Evolutionary conservation across 2,888 invertebrate genomes (phyloP), one percentile per base, ranked within the genome.

Genomic region (Stegophylla sp.): DNA sequence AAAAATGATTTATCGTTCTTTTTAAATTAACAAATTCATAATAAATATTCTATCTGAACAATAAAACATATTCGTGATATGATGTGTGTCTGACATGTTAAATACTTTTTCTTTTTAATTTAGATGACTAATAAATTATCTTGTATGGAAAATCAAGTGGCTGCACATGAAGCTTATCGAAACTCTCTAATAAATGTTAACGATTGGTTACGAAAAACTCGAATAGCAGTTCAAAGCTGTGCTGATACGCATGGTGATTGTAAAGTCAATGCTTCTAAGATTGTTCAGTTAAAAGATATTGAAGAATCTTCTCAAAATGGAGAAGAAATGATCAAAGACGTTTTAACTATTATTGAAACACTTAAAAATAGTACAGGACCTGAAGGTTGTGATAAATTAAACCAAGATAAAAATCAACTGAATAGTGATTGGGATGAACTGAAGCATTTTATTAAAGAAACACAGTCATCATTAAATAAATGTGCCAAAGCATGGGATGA

Each of bases 211-310:
- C 89, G 94, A 43, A 92, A 91, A 85, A 90, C 92, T 20, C 91
- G 93, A 85, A 89, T 93, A n/a, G 92, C 93, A 84, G 90, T 95
- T 43, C 95, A 95, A 85, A 92, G 94, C 84, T 92, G 93, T 84
- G 91, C 93, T 3, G 95, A 96, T 86, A 92, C 94, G 0, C 95
- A 95, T 85, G 96, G 96, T 3, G 96, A 96, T 85, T 92, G 93
- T 84, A 91, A 92, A 72, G 90, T 91, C 76, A 92, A 93, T 0
- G 89, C 92, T 81, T 91, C 92, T 84, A 94, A 95, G 86, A 90
- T 94, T 45, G 90, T 90, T 71, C 93, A 91, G 85, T 90, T 95
- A 41, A 90, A 90, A 74, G 90, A 91, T 84, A 91, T 95, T 71
- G 81, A 82, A 34, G 63, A 82, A 5, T 74, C 82, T n/a, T 69